Evolutionary conservation across 1,140 invertebrate species (phyloP).

Genomic region (Geopemphigus sp.): DNA sequence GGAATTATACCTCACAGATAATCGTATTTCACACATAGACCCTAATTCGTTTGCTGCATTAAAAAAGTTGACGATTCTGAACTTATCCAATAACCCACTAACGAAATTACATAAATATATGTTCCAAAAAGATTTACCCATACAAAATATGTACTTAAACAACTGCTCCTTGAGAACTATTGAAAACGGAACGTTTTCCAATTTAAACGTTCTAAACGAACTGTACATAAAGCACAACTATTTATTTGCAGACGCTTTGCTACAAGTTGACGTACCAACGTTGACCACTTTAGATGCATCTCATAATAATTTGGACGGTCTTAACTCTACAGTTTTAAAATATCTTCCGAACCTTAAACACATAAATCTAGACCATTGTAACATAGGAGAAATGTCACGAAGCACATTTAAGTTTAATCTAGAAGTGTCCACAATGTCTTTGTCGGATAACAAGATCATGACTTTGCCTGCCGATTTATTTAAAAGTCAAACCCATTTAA

Average conservation of each 20-base stretch:
- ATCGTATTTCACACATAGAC: constrained; percentile 62
- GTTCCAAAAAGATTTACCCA: constrained; percentile 62
- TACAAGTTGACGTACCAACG: constrained; percentile 69
- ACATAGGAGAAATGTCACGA: constrained; percentile 66
- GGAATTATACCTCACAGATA: constrained; percentile 65
- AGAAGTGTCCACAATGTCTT: constrained; percentile 69
- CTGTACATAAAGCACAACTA: constrained; percentile 73
- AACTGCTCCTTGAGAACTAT: constrained; percentile 65
- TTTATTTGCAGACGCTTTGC: constrained; percentile 65
- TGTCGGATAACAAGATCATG: constrained; percentile 67
- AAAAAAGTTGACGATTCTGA: constrained; percentile 62
- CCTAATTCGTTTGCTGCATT: constrained; percentile 62
- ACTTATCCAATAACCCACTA: constrained; percentile 65
- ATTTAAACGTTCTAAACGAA: constrained; percentile 66
- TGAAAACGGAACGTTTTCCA: constrained; percentile 65
- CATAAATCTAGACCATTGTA: constrained; percentile 67
- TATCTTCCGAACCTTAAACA: constrained; percentile 73
- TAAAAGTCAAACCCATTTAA: constrained; percentile 66
- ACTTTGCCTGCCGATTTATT: constrained; percentile 68
- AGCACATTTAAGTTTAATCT: constrained; percentile 70
- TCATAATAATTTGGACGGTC: constrained; percentile 68
- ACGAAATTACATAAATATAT: constrained; percentile 60
- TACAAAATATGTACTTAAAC: constrained; percentile 61
- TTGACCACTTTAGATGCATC: constrained; percentile 70
- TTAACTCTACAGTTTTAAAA: constrained; percentile 67